phyloP scores from a whole-genome alignment of 2,113 vertebrate species.

The Crotophaga sulcirostris region DNA sequence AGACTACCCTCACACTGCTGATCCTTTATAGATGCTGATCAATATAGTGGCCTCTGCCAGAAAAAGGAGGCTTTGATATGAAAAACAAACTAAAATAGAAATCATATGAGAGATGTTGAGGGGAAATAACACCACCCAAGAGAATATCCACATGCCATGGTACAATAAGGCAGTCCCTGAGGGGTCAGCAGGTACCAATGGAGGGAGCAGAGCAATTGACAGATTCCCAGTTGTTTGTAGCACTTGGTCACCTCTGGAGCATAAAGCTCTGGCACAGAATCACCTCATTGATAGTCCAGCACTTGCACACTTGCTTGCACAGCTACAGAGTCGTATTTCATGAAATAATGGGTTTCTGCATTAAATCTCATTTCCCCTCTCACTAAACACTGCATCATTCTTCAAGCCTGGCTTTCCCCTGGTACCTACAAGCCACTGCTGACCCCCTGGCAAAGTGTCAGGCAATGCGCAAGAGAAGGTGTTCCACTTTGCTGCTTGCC shows the following conservation, averaged over 20 bases:
- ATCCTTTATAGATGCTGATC: neutral
- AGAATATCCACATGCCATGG: neutral
- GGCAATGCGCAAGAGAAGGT: too few relatives aligned
- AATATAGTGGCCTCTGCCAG: neutral
- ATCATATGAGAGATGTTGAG: neutral
- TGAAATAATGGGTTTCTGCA: neutral
- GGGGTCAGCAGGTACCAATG: neutral
- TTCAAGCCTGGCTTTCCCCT: neutral
- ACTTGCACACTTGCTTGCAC: neutral
- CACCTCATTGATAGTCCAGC: accelerated
- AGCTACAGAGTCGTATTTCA: neutral
- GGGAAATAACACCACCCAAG: neutral
- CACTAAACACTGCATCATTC: neutral
- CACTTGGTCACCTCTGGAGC: neutral
- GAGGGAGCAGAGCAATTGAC: neutral
- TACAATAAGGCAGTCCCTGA: neutral
- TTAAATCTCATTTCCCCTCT: neutral
- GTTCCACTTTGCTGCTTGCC: too few relatives aligned
- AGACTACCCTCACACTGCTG: neutral
- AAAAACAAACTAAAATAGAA: neutral
- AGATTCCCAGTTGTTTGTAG: neutral
- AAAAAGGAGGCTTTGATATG: neutral
- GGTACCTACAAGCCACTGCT: too few relatives aligned
- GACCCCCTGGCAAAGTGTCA: too few relatives aligned
- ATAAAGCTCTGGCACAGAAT: neutral